These are phyloP conservation scores for Odocoileus hemionus DNA, from an alignment of 2,113 vertebrate species.

Conservation along the genomic window DNA sequence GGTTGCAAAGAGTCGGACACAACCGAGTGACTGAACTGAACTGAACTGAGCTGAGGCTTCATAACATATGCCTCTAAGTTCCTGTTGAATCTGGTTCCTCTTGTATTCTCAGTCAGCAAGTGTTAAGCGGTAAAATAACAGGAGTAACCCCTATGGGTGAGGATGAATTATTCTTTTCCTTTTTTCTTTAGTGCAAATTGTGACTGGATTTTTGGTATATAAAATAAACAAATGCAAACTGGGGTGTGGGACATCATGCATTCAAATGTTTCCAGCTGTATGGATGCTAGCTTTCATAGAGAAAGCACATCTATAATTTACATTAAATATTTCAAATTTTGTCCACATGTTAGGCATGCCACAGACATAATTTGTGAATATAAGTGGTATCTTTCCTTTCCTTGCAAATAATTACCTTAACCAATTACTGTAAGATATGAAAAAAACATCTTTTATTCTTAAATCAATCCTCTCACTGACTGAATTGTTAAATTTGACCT, in stretches of 20 bases:
- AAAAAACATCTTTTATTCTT: neutral
- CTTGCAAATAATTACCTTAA: constrained; percentile 7
- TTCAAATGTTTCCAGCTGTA: neutral
- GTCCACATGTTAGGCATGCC: neutral
- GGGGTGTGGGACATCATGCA: neutral
- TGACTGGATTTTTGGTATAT: neutral
- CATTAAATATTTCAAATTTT: neutral
- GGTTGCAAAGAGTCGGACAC: too few species aligned
- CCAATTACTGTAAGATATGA: neutral
- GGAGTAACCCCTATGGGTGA: neutral
- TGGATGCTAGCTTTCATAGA: neutral
- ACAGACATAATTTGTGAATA: neutral
- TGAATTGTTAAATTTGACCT: neutral
- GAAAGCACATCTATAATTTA: neutral
- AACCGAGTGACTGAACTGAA: too few species aligned
- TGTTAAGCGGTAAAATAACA: neutral
- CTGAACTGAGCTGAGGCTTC: neutral
- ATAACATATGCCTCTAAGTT: neutral
- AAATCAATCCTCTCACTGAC: neutral
- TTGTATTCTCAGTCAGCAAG: neutral
- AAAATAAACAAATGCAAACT: constrained; percentile 10
- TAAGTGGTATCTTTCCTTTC: neutral
- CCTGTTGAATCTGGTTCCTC: neutral
- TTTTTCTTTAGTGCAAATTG: neutral
- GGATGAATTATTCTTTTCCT: neutral